Percentiles rank a stretch among this genome's conserved stretches.
phyloP scores from a whole-genome alignment of 2,113 vertebrate species.

The pig (Sus scrofa) region T2T-Sscrofa CM000814.6:19866501-19867000 shows the following conservation, averaged over 20 bases:
- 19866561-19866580: accelerated
- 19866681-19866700: not conserved
- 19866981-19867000: not conserved
- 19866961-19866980: not conserved
- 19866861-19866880: not conserved
- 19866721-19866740: not conserved
- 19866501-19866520: not conserved
- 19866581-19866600: not conserved
- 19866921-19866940: not conserved
- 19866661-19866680: not conserved
- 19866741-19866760: no score
- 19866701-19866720: not conserved
- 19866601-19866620: not conserved
- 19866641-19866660: not conserved
- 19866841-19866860: not conserved
- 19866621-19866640: not conserved
- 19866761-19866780: accelerated
- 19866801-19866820: not conserved
- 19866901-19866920: not conserved
- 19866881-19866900: not conserved
- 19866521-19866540: not conserved
- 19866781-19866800: not conserved
- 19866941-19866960: not conserved
- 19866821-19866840: not conserved
- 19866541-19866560: not conserved